phyloP scores from a whole-genome alignment of 2,888 invertebrate genomes.

The Drosophila gaucha region DNA sequence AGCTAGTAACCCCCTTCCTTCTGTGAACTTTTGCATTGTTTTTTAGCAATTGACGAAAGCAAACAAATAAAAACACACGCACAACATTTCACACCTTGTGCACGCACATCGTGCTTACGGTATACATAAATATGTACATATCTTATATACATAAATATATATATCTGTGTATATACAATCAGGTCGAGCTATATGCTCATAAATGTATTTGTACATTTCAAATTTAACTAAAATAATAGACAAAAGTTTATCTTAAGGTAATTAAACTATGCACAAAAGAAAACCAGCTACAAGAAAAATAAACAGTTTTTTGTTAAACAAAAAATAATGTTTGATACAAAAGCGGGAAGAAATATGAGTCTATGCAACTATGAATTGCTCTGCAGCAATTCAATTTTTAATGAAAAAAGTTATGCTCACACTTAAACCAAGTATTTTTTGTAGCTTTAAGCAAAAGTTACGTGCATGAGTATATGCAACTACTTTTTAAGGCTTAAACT shows the following conservation, averaged over 20 bases:
- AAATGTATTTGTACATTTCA: slow-evolving; percentile 30
- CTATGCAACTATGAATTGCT: neutral
- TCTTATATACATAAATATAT: neutral
- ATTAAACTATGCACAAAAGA: slow-evolving; percentile 32
- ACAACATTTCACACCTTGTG: slow-evolving; percentile 63
- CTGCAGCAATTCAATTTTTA: neutral
- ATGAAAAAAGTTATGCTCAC: too few species aligned
- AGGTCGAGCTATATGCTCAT: slow-evolving; percentile 17
- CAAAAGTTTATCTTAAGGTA: slow-evolving; percentile 36
- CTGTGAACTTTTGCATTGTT: slow-evolving; percentile 54
- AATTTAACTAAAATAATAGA: slow-evolving; percentile 33
- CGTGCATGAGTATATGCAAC: too few species aligned
- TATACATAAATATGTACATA: slow-evolving; percentile 7
- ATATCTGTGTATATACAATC: slow-evolving; percentile 9
- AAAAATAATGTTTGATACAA: neutral
- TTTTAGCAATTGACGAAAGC: slow-evolving; percentile 67
- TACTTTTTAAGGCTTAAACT: too few species aligned
- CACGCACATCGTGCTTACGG: slow-evolving; percentile 32
- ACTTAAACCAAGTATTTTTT: too few species aligned
- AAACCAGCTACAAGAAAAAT: slow-evolving; percentile 33
- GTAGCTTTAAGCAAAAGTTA: too few species aligned
- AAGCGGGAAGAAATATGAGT: neutral
- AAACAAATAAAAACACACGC: slow-evolving; percentile 64
- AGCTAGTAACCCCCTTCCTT: neutral
- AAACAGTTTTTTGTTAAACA: slow-evolving; percentile 5